phyloP scores from a whole-genome alignment of 37 sponge, comb jelly and placozoan species.

The Ephydatia muelleri region DNA sequence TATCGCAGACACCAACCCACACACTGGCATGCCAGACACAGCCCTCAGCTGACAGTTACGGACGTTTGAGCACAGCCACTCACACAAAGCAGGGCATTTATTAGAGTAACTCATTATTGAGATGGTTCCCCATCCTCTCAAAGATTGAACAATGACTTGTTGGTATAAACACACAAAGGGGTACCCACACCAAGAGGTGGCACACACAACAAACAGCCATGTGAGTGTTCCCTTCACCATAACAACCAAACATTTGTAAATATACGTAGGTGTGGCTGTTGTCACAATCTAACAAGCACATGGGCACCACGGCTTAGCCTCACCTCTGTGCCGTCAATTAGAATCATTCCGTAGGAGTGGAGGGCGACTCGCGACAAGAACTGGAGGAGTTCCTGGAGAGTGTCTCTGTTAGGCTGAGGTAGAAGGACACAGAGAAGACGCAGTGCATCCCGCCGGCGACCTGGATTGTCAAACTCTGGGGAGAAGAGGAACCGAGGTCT shows the following conservation, averaged over 20 bases:
- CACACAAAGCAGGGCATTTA: no score
- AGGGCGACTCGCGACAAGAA: slow-evolving; percentile 82
- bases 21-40: no score
- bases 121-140: no score
- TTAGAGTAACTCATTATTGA: no score
- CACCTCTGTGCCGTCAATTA: slow-evolving; percentile 84
- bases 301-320: background rate
- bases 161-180: background rate
- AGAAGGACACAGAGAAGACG: slow-evolving; percentile 72
- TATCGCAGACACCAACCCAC: background rate
- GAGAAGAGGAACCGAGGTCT: background rate
- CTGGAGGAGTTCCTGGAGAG: slow-evolving; percentile 64
- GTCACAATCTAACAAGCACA: no score
- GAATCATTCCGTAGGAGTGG: slow-evolving; percentile 81
- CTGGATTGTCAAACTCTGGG: slow-evolving; percentile 50
- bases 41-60: no score
- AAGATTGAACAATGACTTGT: background rate
- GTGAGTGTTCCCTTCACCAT: background rate
- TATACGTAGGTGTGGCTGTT: no score
- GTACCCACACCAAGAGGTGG: background rate
- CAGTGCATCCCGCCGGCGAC: slow-evolving; percentile 57
- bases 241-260: background rate
- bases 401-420: slow-evolving; percentile 86
- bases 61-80: no score
- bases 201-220: background rate